A percentile compares a stretch with the other conserved stretches of the same genome.
Conservation (phyloP, 2,888 invertebrate genomes). For the Eristalinus aeneus region DNA sequence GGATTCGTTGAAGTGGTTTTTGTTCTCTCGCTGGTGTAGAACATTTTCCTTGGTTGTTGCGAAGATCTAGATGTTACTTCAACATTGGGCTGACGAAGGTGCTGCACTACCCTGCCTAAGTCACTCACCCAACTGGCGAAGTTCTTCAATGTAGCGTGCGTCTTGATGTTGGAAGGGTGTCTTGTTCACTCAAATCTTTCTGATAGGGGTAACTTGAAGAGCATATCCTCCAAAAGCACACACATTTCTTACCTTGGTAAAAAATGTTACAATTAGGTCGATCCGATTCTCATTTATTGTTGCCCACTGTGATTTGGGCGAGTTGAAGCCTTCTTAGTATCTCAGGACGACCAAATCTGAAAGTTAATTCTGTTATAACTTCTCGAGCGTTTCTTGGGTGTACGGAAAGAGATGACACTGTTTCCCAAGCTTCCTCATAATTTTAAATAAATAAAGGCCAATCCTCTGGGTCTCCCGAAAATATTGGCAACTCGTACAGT, state of each 20-base stretch:
- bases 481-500: slow-evolving; percentile 48
- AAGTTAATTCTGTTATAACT: slow-evolving; percentile 35
- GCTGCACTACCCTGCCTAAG: background rate
- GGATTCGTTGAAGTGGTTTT: background rate
- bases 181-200: background rate
- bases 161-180: background rate
- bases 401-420: slow-evolving; percentile 49
- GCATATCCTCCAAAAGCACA: background rate
- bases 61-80: background rate
- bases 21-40: no score
- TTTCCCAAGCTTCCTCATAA: slow-evolving; percentile 35
- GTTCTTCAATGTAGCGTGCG: background rate
- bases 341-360: slow-evolving; percentile 54
- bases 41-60: no score
- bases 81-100: background rate
- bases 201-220: background rate
- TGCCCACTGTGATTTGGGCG: background rate
- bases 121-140: background rate
- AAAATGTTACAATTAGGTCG: background rate
- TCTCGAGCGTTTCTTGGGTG: slow-evolving; percentile 41
- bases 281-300: background rate
- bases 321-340: slow-evolving; percentile 52
- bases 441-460: slow-evolving; percentile 63
- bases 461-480: slow-evolving; percentile 60
- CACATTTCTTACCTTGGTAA: background rate